Percentiles rank a stretch among this genome's conserved stretches.
These are phyloP conservation scores for Cuniculus paca DNA, from an alignment of 2,797 vertebrate genomes.

Conservation along the genomic window DNA sequence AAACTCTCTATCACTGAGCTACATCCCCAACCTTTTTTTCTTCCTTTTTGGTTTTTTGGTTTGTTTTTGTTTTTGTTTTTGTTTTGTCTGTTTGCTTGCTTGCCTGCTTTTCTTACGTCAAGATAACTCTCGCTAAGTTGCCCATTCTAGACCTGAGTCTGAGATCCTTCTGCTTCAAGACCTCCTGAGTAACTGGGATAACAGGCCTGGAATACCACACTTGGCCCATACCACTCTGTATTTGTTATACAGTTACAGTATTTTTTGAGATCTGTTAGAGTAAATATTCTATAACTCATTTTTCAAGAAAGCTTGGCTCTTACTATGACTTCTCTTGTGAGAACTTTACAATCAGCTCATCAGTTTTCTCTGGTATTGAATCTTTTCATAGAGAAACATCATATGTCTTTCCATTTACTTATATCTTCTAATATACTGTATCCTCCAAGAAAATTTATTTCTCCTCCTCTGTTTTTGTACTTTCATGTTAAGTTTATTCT, in stretches of 20 bases:
- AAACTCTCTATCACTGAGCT: not conserved
- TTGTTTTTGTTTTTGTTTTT: too few relatives aligned
- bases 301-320: not conserved
- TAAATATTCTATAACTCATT: conserved; percentile 1
- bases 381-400: conserved; percentile 21
- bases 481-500: not conserved
- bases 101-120: not conserved
- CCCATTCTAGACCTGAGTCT: not conserved
- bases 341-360: conserved; percentile 16
- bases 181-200: not conserved
- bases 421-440: not conserved
- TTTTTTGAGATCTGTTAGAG: not conserved
- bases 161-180: not conserved
- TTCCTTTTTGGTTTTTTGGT: too few relatives aligned
- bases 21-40: too few relatives aligned
- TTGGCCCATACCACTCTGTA: not conserved
- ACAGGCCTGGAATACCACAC: not conserved
- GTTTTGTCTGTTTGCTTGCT: too few relatives aligned
- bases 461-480: not conserved
- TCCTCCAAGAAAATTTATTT: not conserved
- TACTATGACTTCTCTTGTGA: not conserved
- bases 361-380: not conserved
- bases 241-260: not conserved
- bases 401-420: not conserved
- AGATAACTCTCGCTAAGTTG: not conserved